Percentiles rank a stretch among this genome's conserved stretches.
Evolutionary conservation across 37 sponge, comb jelly and placozoan species (phyloP).

Genomic region (Cladorhizidae sp.): DNA sequence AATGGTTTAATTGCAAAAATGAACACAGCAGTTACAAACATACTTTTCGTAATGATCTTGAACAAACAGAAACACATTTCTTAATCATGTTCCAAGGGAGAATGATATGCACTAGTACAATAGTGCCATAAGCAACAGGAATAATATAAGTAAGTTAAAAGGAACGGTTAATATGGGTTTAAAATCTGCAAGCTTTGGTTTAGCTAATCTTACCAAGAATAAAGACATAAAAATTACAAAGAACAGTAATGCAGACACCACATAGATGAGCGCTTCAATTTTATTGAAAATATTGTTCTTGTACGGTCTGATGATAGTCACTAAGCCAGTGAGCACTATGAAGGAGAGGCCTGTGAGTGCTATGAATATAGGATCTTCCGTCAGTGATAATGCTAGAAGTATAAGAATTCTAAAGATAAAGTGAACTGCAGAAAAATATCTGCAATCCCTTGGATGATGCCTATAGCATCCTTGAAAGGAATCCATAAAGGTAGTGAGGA

Average conservation of each 20-base stretch:
- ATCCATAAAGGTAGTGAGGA: constrained; percentile 8
- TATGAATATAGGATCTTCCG: neutral
- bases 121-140: too few species aligned
- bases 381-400: neutral
- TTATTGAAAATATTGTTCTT: neutral
- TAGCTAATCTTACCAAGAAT: too few species aligned
- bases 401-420: constrained; percentile 5
- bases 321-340: neutral
- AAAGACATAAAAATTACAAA: too few species aligned
- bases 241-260: neutral
- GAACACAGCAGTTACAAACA: too few species aligned
- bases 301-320: neutral
- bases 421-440: constrained; percentile 22
- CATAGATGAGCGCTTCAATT: neutral
- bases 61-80: too few species aligned
- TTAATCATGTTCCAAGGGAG: too few species aligned
- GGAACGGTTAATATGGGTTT: too few species aligned
- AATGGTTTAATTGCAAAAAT: too few species aligned
- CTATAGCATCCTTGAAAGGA: constrained; percentile 30
- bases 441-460: constrained; percentile 3
- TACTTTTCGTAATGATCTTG: too few species aligned
- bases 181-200: too few species aligned
- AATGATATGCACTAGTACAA: too few species aligned
- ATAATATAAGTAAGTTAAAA: too few species aligned
- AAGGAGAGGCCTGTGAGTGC: neutral